These are phyloP conservation scores for Eidolon helvum DNA, from an alignment of 2,113 vertebrate genomes.

Conservation along the genomic window DNA sequence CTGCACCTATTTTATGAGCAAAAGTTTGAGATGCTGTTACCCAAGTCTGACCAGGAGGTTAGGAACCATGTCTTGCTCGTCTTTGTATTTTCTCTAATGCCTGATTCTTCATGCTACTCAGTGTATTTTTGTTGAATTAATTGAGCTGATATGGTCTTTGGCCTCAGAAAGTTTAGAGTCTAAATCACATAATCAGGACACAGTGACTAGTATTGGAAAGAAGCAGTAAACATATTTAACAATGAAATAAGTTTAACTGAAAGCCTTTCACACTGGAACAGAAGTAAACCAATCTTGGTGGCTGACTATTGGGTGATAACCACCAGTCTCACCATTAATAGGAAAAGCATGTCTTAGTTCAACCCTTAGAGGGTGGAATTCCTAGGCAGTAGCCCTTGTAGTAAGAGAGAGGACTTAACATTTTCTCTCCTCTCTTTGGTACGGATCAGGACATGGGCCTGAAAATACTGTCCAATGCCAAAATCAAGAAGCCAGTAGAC, in stretches of 20 bases:
- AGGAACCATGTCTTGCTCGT: not conserved
- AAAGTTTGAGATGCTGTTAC: not conserved
- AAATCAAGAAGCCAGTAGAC: constrained; percentile 75
- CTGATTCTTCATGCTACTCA: not conserved
- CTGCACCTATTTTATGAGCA: not conserved
- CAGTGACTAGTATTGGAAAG: not conserved
- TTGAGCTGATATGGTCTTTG: not conserved
- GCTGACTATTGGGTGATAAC: not conserved
- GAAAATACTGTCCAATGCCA: constrained; percentile 79
- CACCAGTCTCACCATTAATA: not conserved
- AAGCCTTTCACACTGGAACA: not conserved
- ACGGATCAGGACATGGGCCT: constrained; percentile 74
- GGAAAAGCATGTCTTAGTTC: not conserved
- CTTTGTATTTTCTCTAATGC: not conserved
- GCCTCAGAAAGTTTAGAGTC: not conserved
- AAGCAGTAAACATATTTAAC: not conserved
- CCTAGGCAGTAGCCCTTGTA: not conserved
- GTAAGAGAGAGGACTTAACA: not conserved
- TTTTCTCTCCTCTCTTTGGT: constrained; percentile 15
- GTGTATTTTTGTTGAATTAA: not conserved
- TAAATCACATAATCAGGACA: not conserved
- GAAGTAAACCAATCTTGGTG: not conserved
- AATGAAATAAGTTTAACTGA: not conserved
- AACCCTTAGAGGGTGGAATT: not conserved
- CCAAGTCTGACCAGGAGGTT: not conserved